Evolutionary conservation across 2,888 invertebrate genomes (phyloP).

Genomic region (Esperia sulphurella): DNA sequence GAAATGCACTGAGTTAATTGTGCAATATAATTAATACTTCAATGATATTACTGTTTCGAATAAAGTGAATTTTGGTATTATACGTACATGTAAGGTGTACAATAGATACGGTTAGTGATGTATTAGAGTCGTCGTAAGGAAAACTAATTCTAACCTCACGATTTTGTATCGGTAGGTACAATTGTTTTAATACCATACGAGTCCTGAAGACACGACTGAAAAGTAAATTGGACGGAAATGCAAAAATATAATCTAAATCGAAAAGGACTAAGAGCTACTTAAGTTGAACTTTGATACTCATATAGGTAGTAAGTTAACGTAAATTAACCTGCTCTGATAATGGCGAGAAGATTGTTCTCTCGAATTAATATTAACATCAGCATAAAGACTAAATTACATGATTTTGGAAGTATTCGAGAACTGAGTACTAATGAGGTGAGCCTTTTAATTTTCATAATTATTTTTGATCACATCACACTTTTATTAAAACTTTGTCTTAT

Average conservation of each 20-base stretch:
- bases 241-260: too few species aligned
- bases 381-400: slow-evolving; percentile 13
- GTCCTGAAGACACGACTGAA: too few species aligned
- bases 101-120: neutral
- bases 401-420: slow-evolving; percentile 8
- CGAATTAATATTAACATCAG: slow-evolving; percentile 32
- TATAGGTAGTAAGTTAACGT: neutral
- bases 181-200: too few species aligned
- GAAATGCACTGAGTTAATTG: neutral
- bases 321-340: neutral
- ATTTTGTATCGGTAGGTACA: too few species aligned
- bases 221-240: too few species aligned
- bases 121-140: neutral
- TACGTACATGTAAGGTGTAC: neutral
- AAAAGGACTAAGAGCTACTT: too few species aligned
- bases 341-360: slow-evolving; percentile 41
- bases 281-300: neutral
- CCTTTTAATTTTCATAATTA: neutral
- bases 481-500: too few species aligned
- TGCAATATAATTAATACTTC: neutral
- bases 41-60: neutral
- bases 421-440: slow-evolving; percentile 18
- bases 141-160: too few species aligned
- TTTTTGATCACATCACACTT: too few species aligned
- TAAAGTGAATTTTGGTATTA: neutral